phyloP scores from a whole-genome alignment of 2,888 invertebrate genomes.

The Eretmocerus hayati region DNA sequence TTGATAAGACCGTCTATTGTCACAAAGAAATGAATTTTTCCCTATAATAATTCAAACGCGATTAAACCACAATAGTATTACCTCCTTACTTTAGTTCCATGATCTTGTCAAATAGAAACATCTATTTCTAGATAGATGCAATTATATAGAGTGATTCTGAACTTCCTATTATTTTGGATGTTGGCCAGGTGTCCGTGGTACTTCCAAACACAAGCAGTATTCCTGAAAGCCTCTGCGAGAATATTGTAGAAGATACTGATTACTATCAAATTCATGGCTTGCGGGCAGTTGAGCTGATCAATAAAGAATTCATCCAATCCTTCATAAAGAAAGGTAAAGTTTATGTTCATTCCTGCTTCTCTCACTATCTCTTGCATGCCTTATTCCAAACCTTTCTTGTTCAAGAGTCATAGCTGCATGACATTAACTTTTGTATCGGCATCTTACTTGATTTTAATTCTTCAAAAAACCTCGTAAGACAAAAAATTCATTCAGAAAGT shows the following conservation, averaged over 20 bases:
- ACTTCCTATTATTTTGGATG: constrained; percentile 24
- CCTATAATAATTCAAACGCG: too few relatives aligned
- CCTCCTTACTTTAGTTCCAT: background rate
- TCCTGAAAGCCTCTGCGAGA: constrained; percentile 42
- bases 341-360: constrained; percentile 4
- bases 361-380: background rate
- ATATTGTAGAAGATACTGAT: constrained; percentile 48
- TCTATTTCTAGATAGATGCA: background rate
- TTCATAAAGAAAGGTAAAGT: constrained; percentile 53
- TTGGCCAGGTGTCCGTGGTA: constrained; percentile 51
- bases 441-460: too few relatives aligned
- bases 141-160: background rate
- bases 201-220: constrained; percentile 48
- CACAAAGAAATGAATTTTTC: too few relatives aligned
- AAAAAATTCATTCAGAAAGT: too few relatives aligned
- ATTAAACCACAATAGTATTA: background rate
- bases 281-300: constrained; percentile 46
- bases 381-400: too few relatives aligned
- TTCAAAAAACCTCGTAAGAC: too few relatives aligned
- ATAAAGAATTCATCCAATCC: constrained; percentile 50
- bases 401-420: too few relatives aligned
- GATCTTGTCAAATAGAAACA: background rate
- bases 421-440: too few relatives aligned
- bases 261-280: constrained; percentile 52
- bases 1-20: background rate